Conservation (phyloP, 2,888 invertebrate species). For the Thysanoteuthis rhombus region DNA sequence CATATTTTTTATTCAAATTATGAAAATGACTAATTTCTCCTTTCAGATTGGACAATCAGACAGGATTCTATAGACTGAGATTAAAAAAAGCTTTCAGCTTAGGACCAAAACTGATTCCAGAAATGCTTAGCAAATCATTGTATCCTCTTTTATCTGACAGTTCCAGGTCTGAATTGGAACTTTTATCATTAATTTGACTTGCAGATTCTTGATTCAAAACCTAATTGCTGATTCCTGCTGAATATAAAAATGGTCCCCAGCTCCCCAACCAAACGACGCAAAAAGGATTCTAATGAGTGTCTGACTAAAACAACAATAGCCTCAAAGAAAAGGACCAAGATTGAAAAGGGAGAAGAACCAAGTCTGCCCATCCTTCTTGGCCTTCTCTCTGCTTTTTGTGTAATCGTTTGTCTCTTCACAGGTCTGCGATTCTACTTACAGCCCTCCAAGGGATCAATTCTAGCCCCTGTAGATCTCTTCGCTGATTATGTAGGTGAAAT, state of each 20-base stretch:
- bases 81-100: background rate
- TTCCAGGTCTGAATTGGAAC: background rate
- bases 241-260: background rate
- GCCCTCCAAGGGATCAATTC: background rate
- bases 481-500: background rate
- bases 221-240: background rate
- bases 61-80: background rate
- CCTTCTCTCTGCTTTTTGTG: background rate
- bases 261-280: background rate
- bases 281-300: background rate
- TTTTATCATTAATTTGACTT: background rate
- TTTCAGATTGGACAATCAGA: background rate
- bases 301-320: background rate
- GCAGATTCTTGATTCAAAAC: background rate
- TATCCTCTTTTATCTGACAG: background rate
- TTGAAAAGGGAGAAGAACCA: background rate
- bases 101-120: background rate
- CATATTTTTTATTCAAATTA: background rate
- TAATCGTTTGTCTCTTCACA: background rate
- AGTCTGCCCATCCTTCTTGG: background rate
- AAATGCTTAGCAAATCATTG: background rate
- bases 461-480: background rate
- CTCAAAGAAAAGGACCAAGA: background rate
- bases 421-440: background rate
- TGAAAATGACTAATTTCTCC: background rate